Base-by-base conservation (phyloP, 2,797 vertebrate species). In the Distichodus sexfasciatus region DNA sequence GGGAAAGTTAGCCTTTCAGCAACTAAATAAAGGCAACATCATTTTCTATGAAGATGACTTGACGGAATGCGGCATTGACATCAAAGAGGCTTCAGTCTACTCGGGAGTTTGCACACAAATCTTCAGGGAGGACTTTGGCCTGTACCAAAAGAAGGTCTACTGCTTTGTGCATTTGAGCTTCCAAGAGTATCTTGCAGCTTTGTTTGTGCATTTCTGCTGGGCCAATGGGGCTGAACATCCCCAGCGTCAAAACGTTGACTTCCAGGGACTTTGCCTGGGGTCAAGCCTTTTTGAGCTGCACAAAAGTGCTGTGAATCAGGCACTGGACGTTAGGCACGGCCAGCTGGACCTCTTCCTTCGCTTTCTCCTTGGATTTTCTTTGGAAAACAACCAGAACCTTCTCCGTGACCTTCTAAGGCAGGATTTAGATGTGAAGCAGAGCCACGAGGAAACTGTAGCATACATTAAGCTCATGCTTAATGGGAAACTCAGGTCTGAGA, bases 21-120 rank as follows among this genome's bases (percentile, higher is more conserved):
- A 81, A 36, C 36, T 78, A 19, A 47, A 31, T 5, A 72, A 76
- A 58, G 33, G 64, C 23, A 69, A 69, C 50, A 14, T 78, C 55
- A 74, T 76, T 14, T 81, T 81, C 40, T 74, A 74, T 8, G 63
- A 76, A 48, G 51, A 76, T 4, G 74, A 79, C 58, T 35, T 79
- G 47, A 31, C 1, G 23, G 69, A 69, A 12, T 78, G 79, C 63
- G 73, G 68, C 44, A 74, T 76, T 44, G 74, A 76, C 19, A 38
- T 78, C 54, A 72, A 60, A 35, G 67, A 78, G 51, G 73, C 69
- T 1, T 71, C 71, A 1, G 33, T 81, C 23, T 81, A 76, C 58
- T 78, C 73, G 15, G 76, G 79, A 31, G 23, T 76, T n/a, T 80
- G 70, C 60, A 76, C 76, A 2, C 59, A 80, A 59, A 76, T 78